These are phyloP conservation scores for Drosophila greeni DNA, from an alignment of 2,888 invertebrate species.

Conservation along the genomic window DNA sequence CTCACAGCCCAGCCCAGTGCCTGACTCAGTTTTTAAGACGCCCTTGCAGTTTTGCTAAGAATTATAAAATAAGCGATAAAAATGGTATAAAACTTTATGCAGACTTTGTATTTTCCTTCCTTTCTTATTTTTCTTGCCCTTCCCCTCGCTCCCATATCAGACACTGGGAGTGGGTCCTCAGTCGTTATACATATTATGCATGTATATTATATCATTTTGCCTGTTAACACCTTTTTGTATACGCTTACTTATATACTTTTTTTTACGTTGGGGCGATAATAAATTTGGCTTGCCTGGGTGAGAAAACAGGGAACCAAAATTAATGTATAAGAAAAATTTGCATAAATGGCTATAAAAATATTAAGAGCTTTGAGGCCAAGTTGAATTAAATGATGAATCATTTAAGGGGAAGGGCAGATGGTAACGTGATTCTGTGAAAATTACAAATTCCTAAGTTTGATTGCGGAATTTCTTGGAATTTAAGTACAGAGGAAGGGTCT, in stretches of 20 bases:
- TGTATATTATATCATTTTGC: conserved; percentile 65
- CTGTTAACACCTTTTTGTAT: conserved; percentile 68
- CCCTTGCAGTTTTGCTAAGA: conserved; percentile 68
- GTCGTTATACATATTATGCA: conserved; percentile 48
- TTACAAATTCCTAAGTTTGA: no score
- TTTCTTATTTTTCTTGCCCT: not conserved
- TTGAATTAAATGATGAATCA: conserved; percentile 34
- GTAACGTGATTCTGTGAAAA: not conserved
- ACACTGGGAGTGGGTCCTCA: conserved; percentile 27
- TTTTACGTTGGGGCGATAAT: conserved; percentile 50
- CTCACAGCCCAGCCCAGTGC: conserved; percentile 20
- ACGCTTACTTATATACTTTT: conserved; percentile 24
- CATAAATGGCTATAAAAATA: conserved; percentile 58
- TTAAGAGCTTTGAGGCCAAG: conserved; percentile 32
- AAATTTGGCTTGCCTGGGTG: conserved; percentile 48
- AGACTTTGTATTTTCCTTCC: conserved; percentile 45
- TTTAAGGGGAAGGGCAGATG: not conserved
- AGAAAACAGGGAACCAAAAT: conserved; percentile 19
- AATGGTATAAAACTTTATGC: conserved; percentile 71
- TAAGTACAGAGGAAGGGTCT: no score
- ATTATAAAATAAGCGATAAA: conserved; percentile 75
- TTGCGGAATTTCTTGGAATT: no score
- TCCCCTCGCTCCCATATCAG: not conserved
- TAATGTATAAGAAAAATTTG: conserved; percentile 49
- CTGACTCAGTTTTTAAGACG: conserved; percentile 55